These are phyloP conservation scores for Haplochromis burtoni DNA, from an alignment of 2,113 vertebrate genomes.

Conservation along the genomic window DNA sequence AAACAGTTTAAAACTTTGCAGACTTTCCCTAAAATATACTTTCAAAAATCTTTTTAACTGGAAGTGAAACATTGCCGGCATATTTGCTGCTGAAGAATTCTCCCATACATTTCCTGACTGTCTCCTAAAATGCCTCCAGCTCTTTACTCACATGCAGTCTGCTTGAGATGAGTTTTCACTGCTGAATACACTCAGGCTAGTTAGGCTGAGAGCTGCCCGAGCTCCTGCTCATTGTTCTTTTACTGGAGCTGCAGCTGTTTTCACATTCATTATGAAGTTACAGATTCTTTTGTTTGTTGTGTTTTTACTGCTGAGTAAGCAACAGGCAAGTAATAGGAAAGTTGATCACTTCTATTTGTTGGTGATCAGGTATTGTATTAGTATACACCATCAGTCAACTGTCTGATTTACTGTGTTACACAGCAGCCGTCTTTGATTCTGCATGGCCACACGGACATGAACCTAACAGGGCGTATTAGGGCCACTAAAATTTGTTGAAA, in stretches of 20 bases:
- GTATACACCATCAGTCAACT: not conserved
- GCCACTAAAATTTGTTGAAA: not conserved
- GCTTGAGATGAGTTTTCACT: not conserved
- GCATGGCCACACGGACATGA: rapidly evolving
- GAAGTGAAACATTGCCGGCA: not conserved
- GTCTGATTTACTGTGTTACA: not conserved
- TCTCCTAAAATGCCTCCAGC: not conserved
- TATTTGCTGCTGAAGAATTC: not conserved
- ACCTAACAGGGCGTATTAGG: not conserved
- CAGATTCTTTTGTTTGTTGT: not conserved
- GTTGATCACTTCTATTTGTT: rapidly evolving
- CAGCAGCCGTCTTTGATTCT: not conserved
- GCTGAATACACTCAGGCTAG: not conserved
- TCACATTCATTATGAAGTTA: not conserved
- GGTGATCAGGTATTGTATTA: not conserved
- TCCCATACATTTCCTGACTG: not conserved
- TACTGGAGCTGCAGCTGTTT: not conserved
- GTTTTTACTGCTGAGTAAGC: not conserved
- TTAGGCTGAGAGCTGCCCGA: not conserved
- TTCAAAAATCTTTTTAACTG: not conserved
- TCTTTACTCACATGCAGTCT: not conserved
- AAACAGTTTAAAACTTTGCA: not conserved
- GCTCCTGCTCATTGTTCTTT: not conserved
- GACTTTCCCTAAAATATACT: not conserved
- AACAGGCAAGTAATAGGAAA: not conserved